Evolutionary conservation across 2,888 invertebrate species (phyloP).

Genomic region (Parnassius apollo): DNA sequence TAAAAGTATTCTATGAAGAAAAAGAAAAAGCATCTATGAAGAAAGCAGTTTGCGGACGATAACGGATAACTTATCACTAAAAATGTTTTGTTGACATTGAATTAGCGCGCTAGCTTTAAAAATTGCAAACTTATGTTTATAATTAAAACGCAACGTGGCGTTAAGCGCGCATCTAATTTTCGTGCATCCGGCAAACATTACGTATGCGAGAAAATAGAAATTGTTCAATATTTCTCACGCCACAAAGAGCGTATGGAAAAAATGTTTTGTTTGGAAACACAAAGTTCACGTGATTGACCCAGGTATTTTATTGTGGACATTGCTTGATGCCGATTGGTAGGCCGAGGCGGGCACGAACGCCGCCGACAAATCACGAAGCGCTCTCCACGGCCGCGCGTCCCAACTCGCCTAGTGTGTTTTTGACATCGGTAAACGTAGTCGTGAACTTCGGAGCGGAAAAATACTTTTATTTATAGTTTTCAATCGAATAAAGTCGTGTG

Average conservation of each 20-base stretch:
- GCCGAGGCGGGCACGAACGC: constrained; percentile 69
- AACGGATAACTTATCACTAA: constrained; percentile 18
- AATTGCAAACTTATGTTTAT: background rate
- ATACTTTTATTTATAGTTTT: constrained; percentile 82
- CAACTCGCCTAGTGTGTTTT: constrained; percentile 82
- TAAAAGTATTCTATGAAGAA: background rate
- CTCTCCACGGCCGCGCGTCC: constrained; percentile 52
- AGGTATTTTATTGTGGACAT: constrained; percentile 76
- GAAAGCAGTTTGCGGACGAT: background rate
- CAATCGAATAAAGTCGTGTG: constrained; percentile 78
- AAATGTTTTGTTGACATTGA: constrained; percentile 12
- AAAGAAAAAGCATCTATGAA: background rate
- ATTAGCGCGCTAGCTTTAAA: background rate
- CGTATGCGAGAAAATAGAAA: constrained; percentile 47
- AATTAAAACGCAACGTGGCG: background rate
- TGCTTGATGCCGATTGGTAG: constrained; percentile 72
- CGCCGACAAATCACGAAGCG: constrained; percentile 70
- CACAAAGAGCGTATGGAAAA: constrained; percentile 49
- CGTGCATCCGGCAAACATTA: constrained; percentile 23
- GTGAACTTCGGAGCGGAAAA: constrained; percentile 81
- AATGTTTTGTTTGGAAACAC: constrained; percentile 87
- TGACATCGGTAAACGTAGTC: constrained; percentile 85
- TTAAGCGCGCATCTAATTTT: constrained; percentile 2
- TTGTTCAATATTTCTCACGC: constrained; percentile 37
- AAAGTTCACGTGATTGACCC: constrained; percentile 86